Percentiles rank a stretch among this genome's conserved stretches.
These are phyloP conservation scores for Aptenodytes patagonicus DNA, from an alignment of 2,113 vertebrate species.

Conservation along the genomic window DNA sequence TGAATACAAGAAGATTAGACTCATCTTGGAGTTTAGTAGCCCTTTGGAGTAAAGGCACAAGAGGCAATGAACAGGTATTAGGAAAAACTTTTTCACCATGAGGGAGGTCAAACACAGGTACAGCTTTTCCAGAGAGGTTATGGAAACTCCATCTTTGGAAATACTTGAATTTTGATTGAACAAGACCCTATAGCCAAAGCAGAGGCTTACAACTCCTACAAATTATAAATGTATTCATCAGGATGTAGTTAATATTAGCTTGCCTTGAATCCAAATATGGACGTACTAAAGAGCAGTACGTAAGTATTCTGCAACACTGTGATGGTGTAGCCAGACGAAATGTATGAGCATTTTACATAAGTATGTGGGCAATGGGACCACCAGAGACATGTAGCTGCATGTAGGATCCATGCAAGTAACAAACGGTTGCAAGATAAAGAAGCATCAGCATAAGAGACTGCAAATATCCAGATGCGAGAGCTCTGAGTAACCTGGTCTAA, in stretches of 20 bases:
- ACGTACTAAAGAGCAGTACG: neutral
- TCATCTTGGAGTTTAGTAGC: neutral
- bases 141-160: neutral
- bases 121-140: neutral
- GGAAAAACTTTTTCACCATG: neutral
- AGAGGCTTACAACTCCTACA: neutral
- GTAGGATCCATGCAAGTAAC: neutral
- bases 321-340: neutral
- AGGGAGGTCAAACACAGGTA: neutral
- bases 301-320: neutral
- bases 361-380: neutral
- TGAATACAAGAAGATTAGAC: neutral
- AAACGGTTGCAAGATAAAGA: neutral
- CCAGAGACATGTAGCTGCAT: neutral
- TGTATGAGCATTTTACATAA: neutral
- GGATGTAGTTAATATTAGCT: neutral
- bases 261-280: neutral
- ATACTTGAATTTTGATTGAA: neutral
- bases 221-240: neutral
- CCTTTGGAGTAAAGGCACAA: neutral
- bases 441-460: neutral
- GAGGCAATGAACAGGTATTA: neutral
- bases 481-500: neutral
- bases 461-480: too few species aligned
- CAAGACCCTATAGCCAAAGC: neutral